phyloP scores from a whole-genome alignment of 2,888 invertebrate species.

The Iphiclides podalirius region DNA sequence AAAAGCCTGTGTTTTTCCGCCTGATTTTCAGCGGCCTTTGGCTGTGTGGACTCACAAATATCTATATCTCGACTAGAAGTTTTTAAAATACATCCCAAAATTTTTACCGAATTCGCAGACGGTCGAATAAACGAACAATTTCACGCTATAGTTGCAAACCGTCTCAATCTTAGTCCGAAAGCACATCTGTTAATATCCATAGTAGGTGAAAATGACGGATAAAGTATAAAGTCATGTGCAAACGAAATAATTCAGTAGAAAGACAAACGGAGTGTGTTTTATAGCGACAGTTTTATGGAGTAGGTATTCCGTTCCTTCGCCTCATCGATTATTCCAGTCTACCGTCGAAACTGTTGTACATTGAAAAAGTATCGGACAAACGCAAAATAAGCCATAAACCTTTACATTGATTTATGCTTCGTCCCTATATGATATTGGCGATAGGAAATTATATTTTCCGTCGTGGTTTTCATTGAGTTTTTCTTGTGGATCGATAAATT shows the following conservation, averaged over 20 bases:
- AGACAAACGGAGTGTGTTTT: not conserved
- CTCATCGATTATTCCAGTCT: not conserved
- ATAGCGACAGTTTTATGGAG: not conserved
- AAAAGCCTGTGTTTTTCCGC: no score
- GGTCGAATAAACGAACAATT: no score
- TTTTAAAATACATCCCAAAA: no score
- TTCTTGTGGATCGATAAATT: not conserved
- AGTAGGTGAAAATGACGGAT: no score
- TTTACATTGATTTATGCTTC: not conserved
- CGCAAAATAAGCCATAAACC: not conserved
- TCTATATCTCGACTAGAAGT: no score
- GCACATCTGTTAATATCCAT: no score
- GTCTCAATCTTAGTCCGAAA: no score
- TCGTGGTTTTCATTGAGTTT: not conserved
- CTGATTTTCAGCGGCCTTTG: no score
- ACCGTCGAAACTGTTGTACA: not conserved
- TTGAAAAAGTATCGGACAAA: not conserved
- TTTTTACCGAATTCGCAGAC: no score
- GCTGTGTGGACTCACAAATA: no score
- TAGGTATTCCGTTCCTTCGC: not conserved
- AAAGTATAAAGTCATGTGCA: not conserved
- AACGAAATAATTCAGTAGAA: not conserved
- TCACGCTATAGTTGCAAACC: no score
- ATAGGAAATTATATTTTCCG: not conserved
- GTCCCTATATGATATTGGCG: not conserved